Evolutionary conservation across 2,888 invertebrate genomes (phyloP).

Genomic region (Sphecodes monilicornis): DNA sequence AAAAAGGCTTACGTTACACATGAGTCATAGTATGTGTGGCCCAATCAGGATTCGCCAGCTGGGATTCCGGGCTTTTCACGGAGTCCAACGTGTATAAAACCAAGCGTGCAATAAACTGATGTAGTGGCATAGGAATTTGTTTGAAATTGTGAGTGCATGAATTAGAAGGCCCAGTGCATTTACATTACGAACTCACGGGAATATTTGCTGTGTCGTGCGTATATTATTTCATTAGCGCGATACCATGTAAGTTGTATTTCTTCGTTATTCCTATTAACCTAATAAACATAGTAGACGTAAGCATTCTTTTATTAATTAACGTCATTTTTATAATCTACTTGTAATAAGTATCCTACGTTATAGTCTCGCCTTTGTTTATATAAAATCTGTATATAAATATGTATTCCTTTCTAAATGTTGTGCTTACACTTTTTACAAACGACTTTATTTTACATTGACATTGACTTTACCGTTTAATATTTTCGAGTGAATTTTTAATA

Average conservation of each 20-base stretch:
- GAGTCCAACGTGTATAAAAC: constrained; percentile 81
- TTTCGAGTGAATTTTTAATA: not conserved
- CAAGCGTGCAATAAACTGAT: constrained; percentile 60
- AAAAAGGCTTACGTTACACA: not conserved
- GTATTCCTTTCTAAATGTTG: not conserved
- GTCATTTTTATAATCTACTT: not conserved
- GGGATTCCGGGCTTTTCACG: constrained; percentile 80
- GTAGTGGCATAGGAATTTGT: constrained; percentile 45
- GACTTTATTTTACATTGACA: not conserved
- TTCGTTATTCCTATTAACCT: constrained; percentile 40
- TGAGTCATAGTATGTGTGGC: constrained; percentile 30
- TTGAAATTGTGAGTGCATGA: constrained; percentile 52
- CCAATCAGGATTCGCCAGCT: constrained; percentile 82
- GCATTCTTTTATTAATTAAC: constrained; percentile 18
- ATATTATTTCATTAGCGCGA: constrained; percentile 13
- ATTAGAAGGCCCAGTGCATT: constrained; percentile 40
- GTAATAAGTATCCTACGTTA: not conserved
- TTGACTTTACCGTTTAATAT: not conserved
- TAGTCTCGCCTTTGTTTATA: not conserved
- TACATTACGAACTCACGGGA: constrained; percentile 7
- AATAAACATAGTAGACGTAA: constrained; percentile 34
- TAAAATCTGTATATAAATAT: not conserved
- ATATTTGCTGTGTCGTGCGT: constrained; percentile 35
- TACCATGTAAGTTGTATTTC: constrained; percentile 29
- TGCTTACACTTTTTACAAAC: not conserved